Evolutionary conservation across 1,140 invertebrate genomes (phyloP).

Genomic region (Tyrophagus putrescentiae): DNA sequence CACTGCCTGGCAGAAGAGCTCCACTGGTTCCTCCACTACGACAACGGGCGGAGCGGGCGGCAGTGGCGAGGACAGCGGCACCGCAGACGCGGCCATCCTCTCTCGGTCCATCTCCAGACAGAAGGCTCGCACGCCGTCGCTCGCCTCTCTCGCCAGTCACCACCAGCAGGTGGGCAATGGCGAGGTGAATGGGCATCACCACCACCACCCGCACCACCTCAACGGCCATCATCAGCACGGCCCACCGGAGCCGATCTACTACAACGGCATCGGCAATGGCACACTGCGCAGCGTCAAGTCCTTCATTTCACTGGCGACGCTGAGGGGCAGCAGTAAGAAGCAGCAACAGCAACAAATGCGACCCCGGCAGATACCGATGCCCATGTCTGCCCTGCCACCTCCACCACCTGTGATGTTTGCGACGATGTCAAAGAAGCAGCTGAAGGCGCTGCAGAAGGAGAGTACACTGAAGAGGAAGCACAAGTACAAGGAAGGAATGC

Average conservation of each 20-base stretch:
- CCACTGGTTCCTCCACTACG: constrained; percentile 15
- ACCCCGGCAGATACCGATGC: constrained; percentile 46
- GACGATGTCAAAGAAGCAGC: constrained; percentile 14
- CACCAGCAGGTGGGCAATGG: constrained; percentile 58
- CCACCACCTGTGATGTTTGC: constrained; percentile 23
- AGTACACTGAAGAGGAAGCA: constrained; percentile 19
- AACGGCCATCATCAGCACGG: constrained; percentile 35
- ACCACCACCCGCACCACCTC: not conserved
- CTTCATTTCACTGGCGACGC: constrained; percentile 27
- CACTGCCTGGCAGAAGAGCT: constrained; percentile 27
- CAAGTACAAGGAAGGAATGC: constrained; percentile 10
- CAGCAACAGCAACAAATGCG: constrained; percentile 38
- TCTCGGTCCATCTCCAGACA: constrained; percentile 37
- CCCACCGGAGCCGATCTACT: constrained; percentile 18
- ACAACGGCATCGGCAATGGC: constrained; percentile 38
- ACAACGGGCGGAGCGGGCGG: not conserved
- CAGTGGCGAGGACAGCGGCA: not conserved
- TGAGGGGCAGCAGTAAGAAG: constrained; percentile 40
- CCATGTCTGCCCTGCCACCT: constrained; percentile 28
- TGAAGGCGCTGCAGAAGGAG: constrained; percentile 21
- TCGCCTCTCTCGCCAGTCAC: constrained; percentile 21
- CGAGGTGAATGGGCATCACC: constrained; percentile 67
- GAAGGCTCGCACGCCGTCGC: constrained; percentile 28
- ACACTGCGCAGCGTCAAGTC: constrained; percentile 52
- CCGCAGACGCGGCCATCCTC: not conserved